These are phyloP conservation scores for Limnodromus scolopaceus DNA, from an alignment of 2,797 vertebrate genomes.

Conservation along the genomic window DNA sequence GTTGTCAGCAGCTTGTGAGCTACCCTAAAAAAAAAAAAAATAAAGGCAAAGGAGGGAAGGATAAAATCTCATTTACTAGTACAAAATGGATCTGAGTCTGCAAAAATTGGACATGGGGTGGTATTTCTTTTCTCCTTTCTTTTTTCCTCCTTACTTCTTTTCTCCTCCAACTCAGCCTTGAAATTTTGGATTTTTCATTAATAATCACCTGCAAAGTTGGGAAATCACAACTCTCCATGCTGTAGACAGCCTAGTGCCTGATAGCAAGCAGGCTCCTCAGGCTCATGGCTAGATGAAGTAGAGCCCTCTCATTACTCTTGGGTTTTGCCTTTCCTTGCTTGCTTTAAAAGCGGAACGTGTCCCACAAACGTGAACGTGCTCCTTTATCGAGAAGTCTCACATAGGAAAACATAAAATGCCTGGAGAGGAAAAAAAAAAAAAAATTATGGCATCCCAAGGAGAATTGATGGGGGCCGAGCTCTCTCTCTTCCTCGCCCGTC, in stretches of 20 bases:
- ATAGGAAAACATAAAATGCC: neutral
- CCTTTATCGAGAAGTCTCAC: neutral
- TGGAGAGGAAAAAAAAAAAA: neutral
- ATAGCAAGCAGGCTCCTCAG: neutral
- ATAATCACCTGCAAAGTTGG: neutral
- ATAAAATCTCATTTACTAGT: neutral
- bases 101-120: neutral
- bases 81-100: conserved; percentile 42
- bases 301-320: neutral
- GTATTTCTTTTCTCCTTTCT: neutral
- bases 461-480: neutral
- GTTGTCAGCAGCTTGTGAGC: conserved; percentile 77
- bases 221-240: neutral
- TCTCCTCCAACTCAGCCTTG: neutral
- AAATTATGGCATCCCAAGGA: neutral
- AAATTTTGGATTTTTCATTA: neutral
- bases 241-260: neutral
- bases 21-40: neutral
- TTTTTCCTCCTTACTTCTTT: neutral
- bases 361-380: fast-evolving
- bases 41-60: neutral
- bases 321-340: neutral
- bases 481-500: neutral
- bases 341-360: neutral
- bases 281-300: neutral